Base-by-base conservation (phyloP, 2,113 vertebrate genomes). In the Phodopus roborovskii region DNA sequence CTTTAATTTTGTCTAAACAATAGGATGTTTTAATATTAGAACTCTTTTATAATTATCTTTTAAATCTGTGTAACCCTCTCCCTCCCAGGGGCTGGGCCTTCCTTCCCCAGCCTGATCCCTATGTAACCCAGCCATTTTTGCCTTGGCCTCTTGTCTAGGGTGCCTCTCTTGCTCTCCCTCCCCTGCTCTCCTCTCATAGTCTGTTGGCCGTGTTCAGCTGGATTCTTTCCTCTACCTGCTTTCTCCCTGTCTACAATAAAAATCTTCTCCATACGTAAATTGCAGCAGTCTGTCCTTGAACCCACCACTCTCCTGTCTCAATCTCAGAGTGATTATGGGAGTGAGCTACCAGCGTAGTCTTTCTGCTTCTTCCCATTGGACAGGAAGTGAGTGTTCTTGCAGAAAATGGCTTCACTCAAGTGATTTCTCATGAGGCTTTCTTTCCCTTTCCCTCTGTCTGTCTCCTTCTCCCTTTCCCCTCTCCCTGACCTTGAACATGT, bases 21-120 rank as follows among this genome's bases (percentile, higher is more conserved):
- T 66, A 66, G 60, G 62, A 68, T 85, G 24, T 87, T 95, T 88
- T 88, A 58, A 70, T 53, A 73, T 90, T 91, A 86, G 68, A 92
- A 48, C 22, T 93, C 48, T 91, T 75, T 85, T 91, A 48, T 88
- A 91, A 78, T 86, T 78, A 30, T 62, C 36, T 94, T 53, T 79
- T 79, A 79, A 79, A 90, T 26, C 50, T 86, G 42, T 53, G 45
- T 68, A 75, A 30, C 3, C 74, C 33, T 22, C 50, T 48, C 50
- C 78, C 50, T 58, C 78, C 11, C 20, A 10, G 19, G 20, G 53
- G 33, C 53, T 81, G 53, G 53, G 10, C 78, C n/a, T 81, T 5
- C 4, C 19, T 56, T 17, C 33, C 10, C 19, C 33, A 36, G 17
- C 30, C 48, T 50, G 26, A 78, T 78, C 19, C 33, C 50, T 56